A percentile compares a stretch with the other conserved stretches of the same genome.
Conservation (phyloP, 2,113 vertebrate species). For the Zapornia atra region DNA sequence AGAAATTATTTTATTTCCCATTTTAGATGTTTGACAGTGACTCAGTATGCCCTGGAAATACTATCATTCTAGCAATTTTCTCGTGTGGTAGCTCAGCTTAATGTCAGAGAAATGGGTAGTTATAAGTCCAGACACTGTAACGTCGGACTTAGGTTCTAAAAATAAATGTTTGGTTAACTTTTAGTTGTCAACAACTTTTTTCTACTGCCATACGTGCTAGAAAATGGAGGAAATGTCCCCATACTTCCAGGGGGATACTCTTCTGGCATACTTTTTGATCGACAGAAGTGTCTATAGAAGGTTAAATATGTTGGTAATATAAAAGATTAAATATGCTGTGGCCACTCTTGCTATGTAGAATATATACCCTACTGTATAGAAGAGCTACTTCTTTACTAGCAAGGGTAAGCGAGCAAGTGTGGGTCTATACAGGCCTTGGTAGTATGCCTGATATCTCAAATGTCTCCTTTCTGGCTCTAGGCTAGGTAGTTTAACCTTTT, state of each 20-base stretch:
- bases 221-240: conserved; percentile 45
- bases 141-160: conserved; percentile 65
- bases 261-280: not conserved
- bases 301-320: not conserved
- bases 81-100: conserved; percentile 68
- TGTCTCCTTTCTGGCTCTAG: not conserved
- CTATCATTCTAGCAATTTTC: conserved; percentile 74
- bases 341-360: accelerated
- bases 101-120: conserved; percentile 74
- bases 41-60: conserved; percentile 78
- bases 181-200: conserved; percentile 69
- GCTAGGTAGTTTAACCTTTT: not conserved
- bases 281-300: not conserved
- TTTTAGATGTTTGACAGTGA: conserved; percentile 77
- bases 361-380: not conserved
- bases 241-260: not conserved
- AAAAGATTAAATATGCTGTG: not conserved
- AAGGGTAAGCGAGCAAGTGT: not conserved
- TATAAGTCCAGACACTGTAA: conserved; percentile 66
- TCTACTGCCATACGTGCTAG: conserved; percentile 34
- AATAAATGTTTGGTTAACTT: conserved; percentile 76
- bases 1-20: conserved; percentile 73
- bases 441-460: not conserved
- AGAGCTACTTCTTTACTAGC: not conserved
- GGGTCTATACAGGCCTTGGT: not conserved